phyloP scores from a whole-genome alignment of 1,140 invertebrate genomes.

The Diuraphis noxia region DNA sequence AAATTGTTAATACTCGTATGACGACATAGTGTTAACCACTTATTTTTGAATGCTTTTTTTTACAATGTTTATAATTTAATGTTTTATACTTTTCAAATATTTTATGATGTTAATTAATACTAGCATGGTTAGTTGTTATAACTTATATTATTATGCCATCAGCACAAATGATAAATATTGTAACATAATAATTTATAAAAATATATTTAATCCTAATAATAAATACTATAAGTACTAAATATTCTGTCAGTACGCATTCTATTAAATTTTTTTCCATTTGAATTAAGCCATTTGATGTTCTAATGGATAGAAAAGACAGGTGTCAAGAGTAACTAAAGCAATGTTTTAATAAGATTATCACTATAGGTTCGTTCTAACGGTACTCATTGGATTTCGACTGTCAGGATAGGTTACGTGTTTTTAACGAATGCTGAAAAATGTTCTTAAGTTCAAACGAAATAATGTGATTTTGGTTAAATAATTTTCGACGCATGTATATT shows the following conservation, averaged over 20 bases:
- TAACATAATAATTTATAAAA: neutral
- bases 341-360: constrained; percentile 25
- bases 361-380: neutral
- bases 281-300: neutral
- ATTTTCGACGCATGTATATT: neutral
- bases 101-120: neutral
- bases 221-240: neutral
- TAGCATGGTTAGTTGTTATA: too few relatives aligned
- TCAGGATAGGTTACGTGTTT: neutral
- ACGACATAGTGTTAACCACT: too few relatives aligned
- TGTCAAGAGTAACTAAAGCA: constrained; percentile 17
- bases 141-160: too few relatives aligned
- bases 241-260: neutral
- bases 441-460: neutral
- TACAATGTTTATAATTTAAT: neutral
- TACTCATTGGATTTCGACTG: neutral
- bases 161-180: too few relatives aligned
- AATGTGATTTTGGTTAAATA: neutral
- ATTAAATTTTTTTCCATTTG: neutral
- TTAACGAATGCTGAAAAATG: neutral
- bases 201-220: neutral
- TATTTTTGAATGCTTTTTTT: too few relatives aligned
- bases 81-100: neutral
- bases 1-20: too few relatives aligned
- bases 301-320: neutral